These are phyloP conservation scores for Pocillopora grandis DNA, from an alignment of 92 coral and sea anemone species.

Conservation along the genomic window DNA sequence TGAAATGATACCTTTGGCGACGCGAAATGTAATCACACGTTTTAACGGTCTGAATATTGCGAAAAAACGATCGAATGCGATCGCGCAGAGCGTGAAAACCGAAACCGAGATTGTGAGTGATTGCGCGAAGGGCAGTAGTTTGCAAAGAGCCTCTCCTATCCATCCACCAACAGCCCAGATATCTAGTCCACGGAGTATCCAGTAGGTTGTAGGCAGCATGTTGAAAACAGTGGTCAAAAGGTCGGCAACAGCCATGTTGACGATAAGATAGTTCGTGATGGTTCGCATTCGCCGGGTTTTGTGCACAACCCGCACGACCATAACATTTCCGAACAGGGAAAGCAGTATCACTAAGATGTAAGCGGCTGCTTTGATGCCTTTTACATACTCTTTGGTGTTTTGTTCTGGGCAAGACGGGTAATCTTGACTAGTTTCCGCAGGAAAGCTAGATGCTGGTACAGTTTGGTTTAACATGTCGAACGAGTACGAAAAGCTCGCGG, in stretches of 20 bases:
- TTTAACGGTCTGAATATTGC: conserved; percentile 69
- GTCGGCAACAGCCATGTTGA: conserved; percentile 76
- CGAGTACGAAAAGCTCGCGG: not conserved
- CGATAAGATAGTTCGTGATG: conserved; percentile 71
- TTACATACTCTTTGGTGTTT: conserved; percentile 29
- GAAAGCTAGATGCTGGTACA: conserved; percentile 8
- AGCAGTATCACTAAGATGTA: conserved; percentile 55
- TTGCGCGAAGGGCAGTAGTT: conserved; percentile 63
- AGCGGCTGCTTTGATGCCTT: conserved; percentile 55
- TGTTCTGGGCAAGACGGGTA: conserved; percentile 27
- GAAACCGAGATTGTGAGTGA: conserved; percentile 61
- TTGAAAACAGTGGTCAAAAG: conserved; percentile 69
- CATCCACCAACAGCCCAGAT: conserved; percentile 69
- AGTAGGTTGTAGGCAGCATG: conserved; percentile 76
- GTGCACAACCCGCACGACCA: conserved; percentile 70
- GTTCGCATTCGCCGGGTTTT: conserved; percentile 69
- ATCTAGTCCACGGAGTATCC: conserved; percentile 58
- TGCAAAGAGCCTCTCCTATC: conserved; percentile 67
- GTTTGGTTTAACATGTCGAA: conserved; percentile 35
- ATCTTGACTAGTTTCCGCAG: conserved; percentile 1
- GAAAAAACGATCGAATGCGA: conserved; percentile 77
- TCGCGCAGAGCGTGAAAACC: conserved; percentile 68
- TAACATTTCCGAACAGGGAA: conserved; percentile 64
- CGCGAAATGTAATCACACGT: conserved; percentile 64
- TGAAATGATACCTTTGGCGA: conserved; percentile 51